Conservation (phyloP, 1,140 invertebrate species). For the Drosophila watanabei region DNA sequence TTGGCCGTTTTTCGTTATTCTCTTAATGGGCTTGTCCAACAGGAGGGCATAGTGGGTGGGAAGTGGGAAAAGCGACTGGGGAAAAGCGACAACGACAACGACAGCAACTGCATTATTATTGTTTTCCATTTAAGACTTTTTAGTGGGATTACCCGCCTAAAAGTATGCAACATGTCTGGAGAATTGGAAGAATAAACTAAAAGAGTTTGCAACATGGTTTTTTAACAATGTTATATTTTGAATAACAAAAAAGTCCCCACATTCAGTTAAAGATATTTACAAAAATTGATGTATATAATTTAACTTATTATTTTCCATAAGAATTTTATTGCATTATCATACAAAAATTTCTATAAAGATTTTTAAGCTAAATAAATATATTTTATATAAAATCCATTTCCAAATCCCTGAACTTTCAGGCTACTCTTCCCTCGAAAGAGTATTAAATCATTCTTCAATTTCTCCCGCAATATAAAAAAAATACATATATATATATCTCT, state of each 20-base stretch:
- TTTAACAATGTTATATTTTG: no score
- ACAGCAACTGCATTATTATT: conserved; percentile 65
- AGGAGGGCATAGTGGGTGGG: background rate
- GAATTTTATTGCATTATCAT: background rate
- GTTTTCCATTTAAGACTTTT: conserved; percentile 75
- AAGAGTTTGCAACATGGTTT: background rate
- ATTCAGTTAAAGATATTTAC: background rate
- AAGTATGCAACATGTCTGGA: conserved; percentile 10
- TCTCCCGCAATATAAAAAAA: conserved; percentile 9
- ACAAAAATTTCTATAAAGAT: background rate
- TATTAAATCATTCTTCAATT: conserved; percentile 24
- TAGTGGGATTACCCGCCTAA: conserved; percentile 5
- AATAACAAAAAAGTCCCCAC: background rate
- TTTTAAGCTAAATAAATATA: background rate
- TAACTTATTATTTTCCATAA: background rate
- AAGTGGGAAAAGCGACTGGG: background rate
- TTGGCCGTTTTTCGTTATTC: conserved; percentile 24
- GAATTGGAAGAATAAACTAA: no score
- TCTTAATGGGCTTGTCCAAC: conserved; percentile 70
- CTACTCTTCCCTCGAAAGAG: background rate
- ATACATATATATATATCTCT: conserved; percentile 2
- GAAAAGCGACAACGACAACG: conserved; percentile 10
- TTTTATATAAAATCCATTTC: no score
- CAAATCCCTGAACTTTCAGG: background rate
- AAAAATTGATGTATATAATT: no score